Conservation (phyloP, 1,140 invertebrate species). For the Lepidotrigona ventralis region DNA sequence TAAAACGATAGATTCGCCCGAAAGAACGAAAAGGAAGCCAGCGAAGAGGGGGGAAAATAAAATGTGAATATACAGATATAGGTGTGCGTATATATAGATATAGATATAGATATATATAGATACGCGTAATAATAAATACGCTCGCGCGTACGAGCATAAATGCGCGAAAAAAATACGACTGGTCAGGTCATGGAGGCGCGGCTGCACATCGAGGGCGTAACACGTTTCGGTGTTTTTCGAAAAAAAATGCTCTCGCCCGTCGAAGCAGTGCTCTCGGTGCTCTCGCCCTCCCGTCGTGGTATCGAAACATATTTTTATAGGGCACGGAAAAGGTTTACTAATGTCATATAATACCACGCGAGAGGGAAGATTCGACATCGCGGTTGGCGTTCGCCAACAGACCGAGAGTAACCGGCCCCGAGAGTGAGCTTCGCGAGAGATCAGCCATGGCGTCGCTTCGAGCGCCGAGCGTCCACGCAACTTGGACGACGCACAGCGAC, state of each 20-base stretch:
- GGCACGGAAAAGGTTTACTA: conserved; percentile 55
- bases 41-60: neutral
- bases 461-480: neutral
- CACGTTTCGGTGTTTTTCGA: conserved; percentile 45
- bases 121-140: conserved; percentile 53
- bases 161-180: conserved; percentile 55
- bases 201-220: conserved; percentile 30
- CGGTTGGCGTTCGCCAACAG: conserved; percentile 4
- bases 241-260: conserved; percentile 35
- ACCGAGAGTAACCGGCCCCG: neutral
- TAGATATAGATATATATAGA: neutral
- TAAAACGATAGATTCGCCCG: conserved; percentile 60
- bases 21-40: conserved; percentile 20
- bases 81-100: no score
- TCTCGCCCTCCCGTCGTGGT: neutral
- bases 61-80: neutral
- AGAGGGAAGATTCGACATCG: neutral
- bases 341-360: conserved; percentile 43
- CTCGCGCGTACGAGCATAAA: conserved; percentile 52
- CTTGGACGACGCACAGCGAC: conserved; percentile 14
- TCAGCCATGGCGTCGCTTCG: neutral
- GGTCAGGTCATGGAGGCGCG: conserved; percentile 15
- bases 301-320: conserved; percentile 53
- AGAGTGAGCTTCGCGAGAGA: no score
- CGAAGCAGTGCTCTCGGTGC: conserved; percentile 34